These are phyloP conservation scores for Lasioglossum zephyrum DNA, from an alignment of 2,888 invertebrate species.

Conservation along the genomic window DNA sequence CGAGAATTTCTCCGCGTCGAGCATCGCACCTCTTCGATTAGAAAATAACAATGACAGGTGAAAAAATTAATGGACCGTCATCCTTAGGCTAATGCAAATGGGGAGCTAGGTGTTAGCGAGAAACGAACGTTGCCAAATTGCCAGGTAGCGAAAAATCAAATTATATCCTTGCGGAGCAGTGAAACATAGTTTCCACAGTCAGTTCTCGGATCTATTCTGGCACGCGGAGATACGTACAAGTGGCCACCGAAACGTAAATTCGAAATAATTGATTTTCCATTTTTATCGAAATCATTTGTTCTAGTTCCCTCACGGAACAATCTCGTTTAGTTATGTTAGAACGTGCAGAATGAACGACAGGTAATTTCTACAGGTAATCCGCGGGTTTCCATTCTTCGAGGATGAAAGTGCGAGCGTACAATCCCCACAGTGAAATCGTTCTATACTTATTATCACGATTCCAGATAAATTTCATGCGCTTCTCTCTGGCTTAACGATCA, in stretches of 20 bases:
- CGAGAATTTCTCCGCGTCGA: constrained; percentile 61
- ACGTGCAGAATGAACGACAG: background rate
- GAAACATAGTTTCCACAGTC: background rate
- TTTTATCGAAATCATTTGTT: background rate
- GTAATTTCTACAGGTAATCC: background rate
- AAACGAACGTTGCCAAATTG: constrained; percentile 1
- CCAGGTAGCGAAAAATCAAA: background rate
- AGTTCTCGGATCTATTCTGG: background rate
- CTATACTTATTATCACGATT: constrained; percentile 31
- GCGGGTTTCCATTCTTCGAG: background rate
- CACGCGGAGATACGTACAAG: background rate
- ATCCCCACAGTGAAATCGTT: constrained; percentile 35
- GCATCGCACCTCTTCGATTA: constrained; percentile 28
- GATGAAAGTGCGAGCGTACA: background rate
- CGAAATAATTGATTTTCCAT: background rate
- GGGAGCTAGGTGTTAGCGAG: background rate
- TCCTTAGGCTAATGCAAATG: background rate
- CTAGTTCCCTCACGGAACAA: background rate
- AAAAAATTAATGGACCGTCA: constrained; percentile 20
- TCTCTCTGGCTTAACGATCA: constrained; percentile 19
- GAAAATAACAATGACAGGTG: constrained; percentile 54
- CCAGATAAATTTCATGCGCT: constrained; percentile 39
- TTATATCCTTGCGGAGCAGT: background rate
- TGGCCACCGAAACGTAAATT: background rate
- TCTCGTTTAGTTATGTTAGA: background rate